Conservation (phyloP, 2,113 vertebrate species). For the Grammatotria lemairii region DNA sequence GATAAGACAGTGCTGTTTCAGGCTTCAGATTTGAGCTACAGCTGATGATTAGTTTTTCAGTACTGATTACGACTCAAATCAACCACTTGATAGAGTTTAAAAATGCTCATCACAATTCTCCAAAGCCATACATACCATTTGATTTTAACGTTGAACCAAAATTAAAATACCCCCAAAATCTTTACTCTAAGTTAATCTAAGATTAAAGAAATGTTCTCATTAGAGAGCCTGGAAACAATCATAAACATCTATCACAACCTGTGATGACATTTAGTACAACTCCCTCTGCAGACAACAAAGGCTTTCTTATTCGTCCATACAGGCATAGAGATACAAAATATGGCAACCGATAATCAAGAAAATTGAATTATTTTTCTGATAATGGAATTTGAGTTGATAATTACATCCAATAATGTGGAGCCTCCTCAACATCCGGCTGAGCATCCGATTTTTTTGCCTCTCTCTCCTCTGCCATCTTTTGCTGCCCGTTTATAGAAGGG, state of each 20-base stretch:
- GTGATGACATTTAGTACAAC: neutral
- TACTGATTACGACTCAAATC: neutral
- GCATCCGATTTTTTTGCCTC: neutral
- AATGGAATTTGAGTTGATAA: neutral
- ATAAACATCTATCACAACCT: neutral
- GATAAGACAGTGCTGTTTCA: rapidly evolving
- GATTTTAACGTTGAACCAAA: neutral
- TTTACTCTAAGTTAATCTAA: neutral
- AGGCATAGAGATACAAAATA: neutral
- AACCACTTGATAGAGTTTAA: neutral
- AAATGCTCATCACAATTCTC: neutral
- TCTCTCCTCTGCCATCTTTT: neutral
- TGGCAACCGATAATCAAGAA: neutral
- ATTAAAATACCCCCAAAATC: neutral
- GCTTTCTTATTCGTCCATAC: neutral
- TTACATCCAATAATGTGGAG: neutral
- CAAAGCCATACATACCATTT: neutral
- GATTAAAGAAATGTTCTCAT: neutral
- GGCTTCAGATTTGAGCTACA: neutral
- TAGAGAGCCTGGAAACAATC: neutral
- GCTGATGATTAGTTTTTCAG: neutral
- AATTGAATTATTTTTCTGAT: neutral
- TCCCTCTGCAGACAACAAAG: neutral
- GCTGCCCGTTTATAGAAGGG: neutral
- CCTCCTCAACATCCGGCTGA: neutral